Base-by-base conservation (phyloP, 2,113 vertebrate genomes). In the Gobio gobio region DNA sequence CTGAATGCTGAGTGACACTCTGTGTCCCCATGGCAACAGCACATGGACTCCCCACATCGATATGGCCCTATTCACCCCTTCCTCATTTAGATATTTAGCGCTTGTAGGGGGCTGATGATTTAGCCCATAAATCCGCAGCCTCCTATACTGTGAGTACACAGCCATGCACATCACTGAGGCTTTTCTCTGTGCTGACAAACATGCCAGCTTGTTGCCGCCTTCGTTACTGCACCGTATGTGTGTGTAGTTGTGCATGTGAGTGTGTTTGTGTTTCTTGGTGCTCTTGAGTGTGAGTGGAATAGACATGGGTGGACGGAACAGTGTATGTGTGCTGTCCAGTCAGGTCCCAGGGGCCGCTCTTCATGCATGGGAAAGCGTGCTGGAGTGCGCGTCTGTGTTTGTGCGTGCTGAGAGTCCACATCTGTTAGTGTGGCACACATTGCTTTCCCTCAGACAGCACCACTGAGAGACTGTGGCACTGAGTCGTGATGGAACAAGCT, bases 401-500 rank as follows among this genome's bases (percentile, higher is more conserved):
- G 89, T 72, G 83, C 81, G 66, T 88, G 87, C 87, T 91, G 88
- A 88, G 56, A 75, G 75, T 85, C 86, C 78, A 88, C 76, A 83
- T 47, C 78, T 83, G 74, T 78, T 83, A 83, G 74, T 40, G 40
- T 40, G 9, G 58, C 40, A 26, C 33, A 64, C 79, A 83, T 77
- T 72, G 83, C 84, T 83, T 77, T 82, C 51, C 63, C 78, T 85
- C 58, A 85, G 72, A 85, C 83, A 76, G 87, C 40, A 45, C 40
- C 40, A 85, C 49, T 83, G 83, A 72, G 81, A 85, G 78, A 78
- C 74, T 78, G 33, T 83, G 73, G 78, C 78, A 75, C 59, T 40
- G 86, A 77, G 51, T 58, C 20, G 78, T 77, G 83, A 87, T 72
- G 78, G 83, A 70, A 84, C 90, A 92, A 91, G 91, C 92, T 91